Evolutionary conservation across 1,140 invertebrate genomes (phyloP).

Genomic region (Drosophila varians): DNA sequence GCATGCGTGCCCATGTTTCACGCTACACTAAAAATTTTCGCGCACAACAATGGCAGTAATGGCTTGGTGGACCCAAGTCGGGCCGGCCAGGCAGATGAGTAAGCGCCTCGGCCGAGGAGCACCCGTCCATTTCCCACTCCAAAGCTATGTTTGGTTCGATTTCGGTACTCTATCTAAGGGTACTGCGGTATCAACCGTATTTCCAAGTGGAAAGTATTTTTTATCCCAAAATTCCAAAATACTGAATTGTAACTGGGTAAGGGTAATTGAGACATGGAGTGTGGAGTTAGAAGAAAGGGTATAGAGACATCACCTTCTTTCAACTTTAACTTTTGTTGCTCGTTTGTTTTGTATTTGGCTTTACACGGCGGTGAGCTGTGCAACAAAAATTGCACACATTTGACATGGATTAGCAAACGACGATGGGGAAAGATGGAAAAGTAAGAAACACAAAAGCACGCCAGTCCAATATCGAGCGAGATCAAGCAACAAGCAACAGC

Average conservation of each 20-base stretch:
- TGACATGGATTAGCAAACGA: slow-evolving; percentile 55
- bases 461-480: slow-evolving; percentile 28
- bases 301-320: neutral
- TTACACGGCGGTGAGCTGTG: slow-evolving; percentile 30
- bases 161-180: neutral
- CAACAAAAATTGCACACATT: slow-evolving; percentile 60
- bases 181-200: neutral
- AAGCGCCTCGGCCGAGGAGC: slow-evolving; percentile 54
- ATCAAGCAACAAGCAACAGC: too few relatives aligned
- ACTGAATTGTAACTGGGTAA: too few relatives aligned
- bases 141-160: slow-evolving; percentile 38
- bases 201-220: too few relatives aligned
- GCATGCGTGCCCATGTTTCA: slow-evolving; percentile 80
- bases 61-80: slow-evolving; percentile 8
- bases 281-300: neutral
- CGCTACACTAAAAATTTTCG: slow-evolving; percentile 77
- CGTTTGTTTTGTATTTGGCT: slow-evolving; percentile 26
- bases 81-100: slow-evolving; percentile 64
- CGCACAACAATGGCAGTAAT: slow-evolving; percentile 45
- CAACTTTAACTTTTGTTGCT: slow-evolving; percentile 16
- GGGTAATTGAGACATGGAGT: too few relatives aligned
- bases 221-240: too few relatives aligned
- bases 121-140: slow-evolving; percentile 29
- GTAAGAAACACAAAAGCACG: slow-evolving; percentile 1
- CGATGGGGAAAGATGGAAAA: slow-evolving; percentile 38